Percentiles rank a stretch among this genome's conserved stretches.
Evolutionary conservation across 2,888 invertebrate species (phyloP).

Genomic region (Yponomeuta plumbellus): DNA sequence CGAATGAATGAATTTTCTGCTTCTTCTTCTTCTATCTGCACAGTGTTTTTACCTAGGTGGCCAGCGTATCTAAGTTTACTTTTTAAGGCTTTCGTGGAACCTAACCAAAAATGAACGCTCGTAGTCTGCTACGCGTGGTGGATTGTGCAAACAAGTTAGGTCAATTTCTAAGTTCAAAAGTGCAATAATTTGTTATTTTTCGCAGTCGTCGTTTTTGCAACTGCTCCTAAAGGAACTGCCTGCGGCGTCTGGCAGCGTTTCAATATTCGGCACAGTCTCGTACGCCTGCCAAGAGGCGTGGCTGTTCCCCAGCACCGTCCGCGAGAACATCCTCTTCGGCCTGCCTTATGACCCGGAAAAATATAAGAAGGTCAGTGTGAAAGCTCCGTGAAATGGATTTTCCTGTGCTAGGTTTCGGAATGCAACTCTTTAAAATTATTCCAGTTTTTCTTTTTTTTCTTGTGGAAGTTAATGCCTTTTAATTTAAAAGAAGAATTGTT

Average conservation of each 20-base stretch:
- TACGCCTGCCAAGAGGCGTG: conserved; percentile 92
- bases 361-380: conserved; percentile 65
- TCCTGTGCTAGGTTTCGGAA: conserved; percentile 5
- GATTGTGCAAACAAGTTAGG: conserved; percentile 43
- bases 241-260: conserved; percentile 76
- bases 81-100: too few species aligned
- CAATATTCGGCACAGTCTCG: conserved; percentile 79
- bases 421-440: too few species aligned
- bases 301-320: conserved; percentile 85
- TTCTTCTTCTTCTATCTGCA: too few species aligned
- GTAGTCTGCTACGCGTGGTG: too few species aligned
- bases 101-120: too few species aligned
- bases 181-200: conserved; percentile 27
- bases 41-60: too few species aligned
- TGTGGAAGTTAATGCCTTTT: neutral
- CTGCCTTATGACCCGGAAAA: conserved; percentile 76
- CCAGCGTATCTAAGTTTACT: too few species aligned
- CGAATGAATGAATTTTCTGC: too few species aligned
- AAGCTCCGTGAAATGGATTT: conserved; percentile 19
- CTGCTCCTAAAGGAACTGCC: conserved; percentile 85
- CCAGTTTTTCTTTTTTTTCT: neutral
- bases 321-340: conserved; percentile 93
- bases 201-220: conserved; percentile 79
- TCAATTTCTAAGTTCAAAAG: conserved; percentile 27
- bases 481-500: neutral